Base-by-base conservation (phyloP, 2,797 vertebrate species). In the Varecia variegata region DNA sequence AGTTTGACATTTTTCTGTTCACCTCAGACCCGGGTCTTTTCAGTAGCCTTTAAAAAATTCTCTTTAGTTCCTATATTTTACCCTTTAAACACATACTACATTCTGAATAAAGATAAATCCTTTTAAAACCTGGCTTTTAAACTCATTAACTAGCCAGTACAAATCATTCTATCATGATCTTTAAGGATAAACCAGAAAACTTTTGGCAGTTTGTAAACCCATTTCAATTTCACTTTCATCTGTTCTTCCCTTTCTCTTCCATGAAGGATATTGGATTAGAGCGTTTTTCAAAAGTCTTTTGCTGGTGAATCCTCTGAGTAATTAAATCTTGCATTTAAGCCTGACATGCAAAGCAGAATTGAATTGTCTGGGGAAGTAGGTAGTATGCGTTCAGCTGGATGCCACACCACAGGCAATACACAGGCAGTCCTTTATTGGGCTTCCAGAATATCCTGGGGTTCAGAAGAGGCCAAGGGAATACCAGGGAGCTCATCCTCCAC, bases 211-310 rank as follows among this genome's bases (percentile, higher is more conserved):
- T 95, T 58, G 65, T 71, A 94, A 88, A n/a, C 27, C 7, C 54
- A 77, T 71, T 94, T 88, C 88, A 90, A 91, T 88, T 85, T 90
- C 94, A 27, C 13, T 67, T 6, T 74, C 60, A 85, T 82, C 73
- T 86, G 58, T 56, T 88, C 93, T 90, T 81, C 50, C 50, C 14
- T 35, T 84, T 84, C 74, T 90, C n/a, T 88, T 90, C 54, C 62
- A 88, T 74, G 35, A 11, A 43, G 79, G 43, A 40, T 79, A 82
- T 32, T 86, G 27, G 32, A 54, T 71, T 88, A 50, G 17, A 4
- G 13, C 47, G 21, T 14, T 95, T 94, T 54, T 86, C 32, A 91
- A 67, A 94, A 7, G 45, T n/a, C 11, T 83, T 74, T 85, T 82
- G 23, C 5, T 92, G 7, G 23, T n/a, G 12, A 87, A 40, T 87